Base-by-base conservation (phyloP, 2,797 vertebrate genomes). In the Hemitrygon akajei region DNA sequence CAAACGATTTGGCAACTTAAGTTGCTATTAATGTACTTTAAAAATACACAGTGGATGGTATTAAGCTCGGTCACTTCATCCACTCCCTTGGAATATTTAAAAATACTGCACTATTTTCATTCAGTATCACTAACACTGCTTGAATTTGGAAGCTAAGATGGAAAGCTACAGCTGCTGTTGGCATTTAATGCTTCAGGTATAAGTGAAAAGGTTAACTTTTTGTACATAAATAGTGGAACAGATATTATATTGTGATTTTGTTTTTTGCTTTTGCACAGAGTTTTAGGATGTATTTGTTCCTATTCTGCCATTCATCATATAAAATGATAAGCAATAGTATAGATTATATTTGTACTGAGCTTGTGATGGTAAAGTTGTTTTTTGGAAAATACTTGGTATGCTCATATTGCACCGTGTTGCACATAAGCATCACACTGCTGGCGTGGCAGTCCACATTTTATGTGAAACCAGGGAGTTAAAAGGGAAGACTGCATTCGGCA, bases 1-100 rank as follows among this genome's bases (percentile, higher is more conserved):
- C 93, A 87, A 80, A 58, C 79, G 93, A 93, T 87, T 93, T 93
- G 94, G 94, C 86, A 66, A 93, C 91, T 89, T 84, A 80, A 94
- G 63, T 40, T 47, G 34, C 56, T 93, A 69, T 69, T 76, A 93
- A 93, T 76, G 25, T 47, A 91, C 73, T 30, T 56, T 93, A 47
- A 73, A 73, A 47, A 75, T 20, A 34, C 12, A n/a, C 1, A 69
- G 18, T 47, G 71, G 27, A 56, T 30, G 25, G 4, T 14, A 56
- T 93, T 56, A 84, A 84, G 40, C 5, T 73, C 76, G 76, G 27
- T 76, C 73, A n/a, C 40, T 66, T 66, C 86, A 71, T 47, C 63
- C 66, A 1, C 37, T 92, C 30, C 86, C 27, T 34, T 69, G 73
- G 40, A 76, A 56, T 58, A 30, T 14, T 75, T 75, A 71, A 93